Conservation (phyloP, 2,113 vertebrate species). For the Sorex fumeus region DNA sequence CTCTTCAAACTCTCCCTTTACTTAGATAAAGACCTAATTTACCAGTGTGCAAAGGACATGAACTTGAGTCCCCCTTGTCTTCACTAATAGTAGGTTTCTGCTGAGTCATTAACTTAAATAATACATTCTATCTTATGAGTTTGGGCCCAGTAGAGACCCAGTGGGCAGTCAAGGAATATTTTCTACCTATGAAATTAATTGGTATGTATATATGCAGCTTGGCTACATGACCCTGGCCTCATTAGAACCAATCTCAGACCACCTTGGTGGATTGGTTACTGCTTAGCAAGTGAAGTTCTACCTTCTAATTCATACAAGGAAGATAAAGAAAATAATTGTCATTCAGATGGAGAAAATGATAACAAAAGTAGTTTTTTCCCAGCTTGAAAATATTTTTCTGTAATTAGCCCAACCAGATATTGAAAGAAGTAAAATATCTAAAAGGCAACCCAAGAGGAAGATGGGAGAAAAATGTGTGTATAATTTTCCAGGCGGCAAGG, state of each 20-base stretch:
- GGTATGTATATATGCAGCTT: not conserved
- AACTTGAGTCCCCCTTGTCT: conserved; percentile 13
- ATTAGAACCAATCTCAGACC: conserved; percentile 55
- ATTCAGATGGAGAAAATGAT: not conserved
- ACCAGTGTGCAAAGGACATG: not conserved
- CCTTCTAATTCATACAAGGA: conserved; percentile 37
- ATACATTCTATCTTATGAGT: conserved; percentile 43
- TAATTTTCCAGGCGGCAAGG: too few species aligned
- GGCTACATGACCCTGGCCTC: conserved; percentile 59
- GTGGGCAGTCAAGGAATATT: conserved; percentile 3
- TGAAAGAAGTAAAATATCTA: conserved; percentile 7
- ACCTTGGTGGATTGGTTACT: conserved; percentile 43
- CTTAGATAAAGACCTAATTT: conserved; percentile 1
- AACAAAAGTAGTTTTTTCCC: conserved; percentile 5
- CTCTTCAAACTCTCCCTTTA: not conserved
- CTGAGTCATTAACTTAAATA: conserved; percentile 32
- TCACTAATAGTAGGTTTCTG: conserved; percentile 32
- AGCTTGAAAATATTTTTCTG: conserved; percentile 13
- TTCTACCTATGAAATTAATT: conserved; percentile 59
- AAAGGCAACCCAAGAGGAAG: not conserved
- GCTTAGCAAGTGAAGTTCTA: conserved; percentile 34
- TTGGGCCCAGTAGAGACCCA: conserved; percentile 37
- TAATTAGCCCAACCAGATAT: conserved; percentile 25
- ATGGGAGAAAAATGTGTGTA: not conserved
- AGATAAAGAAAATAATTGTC: conserved; percentile 22